Conservation (phyloP, 2,797 vertebrate genomes). For the Lepidocolaptes lacrymiger region DNA sequence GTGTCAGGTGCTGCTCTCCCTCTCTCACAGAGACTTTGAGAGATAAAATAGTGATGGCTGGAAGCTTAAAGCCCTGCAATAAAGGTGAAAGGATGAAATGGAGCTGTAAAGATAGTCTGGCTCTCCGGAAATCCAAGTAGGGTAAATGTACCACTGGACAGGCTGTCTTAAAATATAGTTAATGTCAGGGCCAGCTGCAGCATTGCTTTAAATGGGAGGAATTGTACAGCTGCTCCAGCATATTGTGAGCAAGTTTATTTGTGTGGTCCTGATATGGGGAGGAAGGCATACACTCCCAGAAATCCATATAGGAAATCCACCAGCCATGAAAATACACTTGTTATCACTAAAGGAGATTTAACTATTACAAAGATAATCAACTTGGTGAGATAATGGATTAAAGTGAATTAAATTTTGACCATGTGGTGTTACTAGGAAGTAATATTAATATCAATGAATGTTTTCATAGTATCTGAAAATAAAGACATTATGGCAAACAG, state of each 20-base stretch:
- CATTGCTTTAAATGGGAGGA: neutral
- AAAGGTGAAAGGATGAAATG: neutral
- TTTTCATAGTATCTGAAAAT: neutral
- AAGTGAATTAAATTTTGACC: neutral
- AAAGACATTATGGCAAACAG: neutral
- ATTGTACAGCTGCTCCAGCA: constrained; percentile 9
- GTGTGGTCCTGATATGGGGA: neutral
- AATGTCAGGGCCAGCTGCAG: neutral
- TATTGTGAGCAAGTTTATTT: neutral
- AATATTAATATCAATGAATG: neutral
- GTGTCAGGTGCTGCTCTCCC: neutral
- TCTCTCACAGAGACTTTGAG: neutral
- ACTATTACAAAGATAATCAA: neutral
- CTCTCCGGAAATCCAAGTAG: neutral
- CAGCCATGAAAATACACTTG: neutral
- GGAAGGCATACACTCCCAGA: neutral
- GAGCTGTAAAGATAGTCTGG: neutral
- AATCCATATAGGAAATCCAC: neutral
- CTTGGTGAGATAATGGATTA: neutral
- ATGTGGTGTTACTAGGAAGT: neutral
- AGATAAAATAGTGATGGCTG: neutral
- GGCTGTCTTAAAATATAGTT: neutral
- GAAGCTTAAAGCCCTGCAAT: neutral
- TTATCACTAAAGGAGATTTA: neutral
- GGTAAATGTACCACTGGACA: neutral